Conservation (phyloP, 2,888 invertebrate species). For the Keiferia lycopersicella region DNA sequence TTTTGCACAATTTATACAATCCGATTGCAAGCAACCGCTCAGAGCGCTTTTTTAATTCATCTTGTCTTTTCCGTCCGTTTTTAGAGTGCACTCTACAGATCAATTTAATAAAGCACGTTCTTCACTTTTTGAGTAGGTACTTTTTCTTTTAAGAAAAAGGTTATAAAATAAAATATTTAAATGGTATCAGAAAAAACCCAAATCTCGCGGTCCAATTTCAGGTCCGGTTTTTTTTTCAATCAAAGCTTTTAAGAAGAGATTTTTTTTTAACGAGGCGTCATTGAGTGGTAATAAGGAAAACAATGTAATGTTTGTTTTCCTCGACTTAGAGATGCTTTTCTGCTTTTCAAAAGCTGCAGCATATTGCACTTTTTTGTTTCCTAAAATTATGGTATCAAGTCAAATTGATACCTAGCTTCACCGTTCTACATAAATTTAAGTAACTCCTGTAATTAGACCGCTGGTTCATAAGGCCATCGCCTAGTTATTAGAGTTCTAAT, state of each 20-base stretch:
- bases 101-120: not conserved
- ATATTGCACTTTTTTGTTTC: not conserved
- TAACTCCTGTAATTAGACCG: no score
- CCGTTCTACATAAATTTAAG: no score
- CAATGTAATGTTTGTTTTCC: not conserved
- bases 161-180: not conserved
- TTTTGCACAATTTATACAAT: no score
- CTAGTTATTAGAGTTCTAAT: no score
- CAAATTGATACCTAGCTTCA: no score
- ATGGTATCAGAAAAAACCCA: not conserved
- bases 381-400: not conserved
- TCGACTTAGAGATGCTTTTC: not conserved
- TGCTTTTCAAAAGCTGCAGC: not conserved
- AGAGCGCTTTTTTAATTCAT: not conserved
- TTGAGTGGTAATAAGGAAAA: not conserved
- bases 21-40: no score
- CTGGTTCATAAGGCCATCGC: no score
- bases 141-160: no score
- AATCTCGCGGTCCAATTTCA: not conserved
- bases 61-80: not conserved
- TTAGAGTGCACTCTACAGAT: not conserved
- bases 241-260: slow-evolving; percentile 7
- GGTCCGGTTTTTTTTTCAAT: not conserved
- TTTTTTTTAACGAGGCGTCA: not conserved
- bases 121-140: no score